Conservation (phyloP, 2,888 invertebrate species). For the Agrilus cyanescens region DNA sequence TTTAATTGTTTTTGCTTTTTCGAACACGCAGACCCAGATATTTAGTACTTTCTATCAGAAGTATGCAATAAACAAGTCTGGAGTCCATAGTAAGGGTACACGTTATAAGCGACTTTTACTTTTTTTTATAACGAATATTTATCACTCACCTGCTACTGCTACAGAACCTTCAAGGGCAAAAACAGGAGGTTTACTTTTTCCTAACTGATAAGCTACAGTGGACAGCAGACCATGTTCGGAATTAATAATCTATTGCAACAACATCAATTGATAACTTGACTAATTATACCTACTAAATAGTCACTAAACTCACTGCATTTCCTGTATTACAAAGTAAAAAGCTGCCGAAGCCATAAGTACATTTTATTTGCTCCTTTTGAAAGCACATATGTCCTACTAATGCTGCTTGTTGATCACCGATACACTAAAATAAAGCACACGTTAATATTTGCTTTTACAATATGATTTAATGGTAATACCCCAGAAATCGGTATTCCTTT, state of each 20-base stretch:
- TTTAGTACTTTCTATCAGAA: neutral
- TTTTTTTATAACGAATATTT: neutral
- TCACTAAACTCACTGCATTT: slow-evolving; percentile 36
- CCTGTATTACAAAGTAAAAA: slow-evolving; percentile 94
- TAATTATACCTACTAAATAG: slow-evolving; percentile 48
- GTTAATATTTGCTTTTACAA: neutral
- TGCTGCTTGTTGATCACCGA: slow-evolving; percentile 94
- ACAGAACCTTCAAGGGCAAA: slow-evolving; percentile 90
- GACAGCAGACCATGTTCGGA: slow-evolving; percentile 67
- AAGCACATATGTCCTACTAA: slow-evolving; percentile 86
- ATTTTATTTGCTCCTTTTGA: slow-evolving; percentile 80
- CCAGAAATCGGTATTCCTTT: slow-evolving; percentile 78
- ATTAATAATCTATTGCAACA: slow-evolving; percentile 8
- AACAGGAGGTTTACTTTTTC: slow-evolving; percentile 55
- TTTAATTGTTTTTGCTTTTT: neutral
- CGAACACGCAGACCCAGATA: neutral
- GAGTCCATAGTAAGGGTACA: neutral
- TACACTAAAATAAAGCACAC: slow-evolving; percentile 46
- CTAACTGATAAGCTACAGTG: slow-evolving; percentile 87
- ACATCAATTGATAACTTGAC: slow-evolving; percentile 12
- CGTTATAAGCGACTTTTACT: neutral
- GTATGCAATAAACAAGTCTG: neutral
- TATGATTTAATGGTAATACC: slow-evolving; percentile 35
- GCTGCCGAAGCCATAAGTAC: slow-evolving; percentile 92
- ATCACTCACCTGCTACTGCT: slow-evolving; percentile 49